Base-by-base conservation (phyloP, 2,888 invertebrate genomes). In the Epistrophella euchroma region DNA sequence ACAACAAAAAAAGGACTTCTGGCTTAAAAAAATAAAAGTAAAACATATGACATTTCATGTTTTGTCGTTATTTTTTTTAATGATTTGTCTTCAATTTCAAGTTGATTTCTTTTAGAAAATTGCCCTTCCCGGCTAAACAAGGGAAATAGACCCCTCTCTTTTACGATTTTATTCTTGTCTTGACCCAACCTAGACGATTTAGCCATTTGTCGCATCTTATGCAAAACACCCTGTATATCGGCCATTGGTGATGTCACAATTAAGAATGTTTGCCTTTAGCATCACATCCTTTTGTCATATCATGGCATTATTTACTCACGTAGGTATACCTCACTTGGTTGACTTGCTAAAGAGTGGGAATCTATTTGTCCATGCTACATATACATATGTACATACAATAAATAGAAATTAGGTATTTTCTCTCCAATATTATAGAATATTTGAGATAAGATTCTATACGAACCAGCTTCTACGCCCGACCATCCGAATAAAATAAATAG, bases 221-320 rank as follows among this genome's bases (percentile, higher is more conserved):
- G 28, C 6, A 28, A n/a, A n/a, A n/a, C n/a, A n/a, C n/a, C n/a
- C n/a, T 28, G 28, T 40, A 15, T 71, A 15, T 62, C 6, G n/a
- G 25, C 56, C 25, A 17, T 71, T 71, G 56, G 56, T 58, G 45
- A 56, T 58, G 56, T 71, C 19, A 43, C 71, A 71, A 71, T 71
- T 71, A 71, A 71, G 58, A 45, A 28, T 58, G 28, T 71, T 71
- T 71, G 71, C 71, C 56, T 19, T 6, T 13, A 19, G 58, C 28
- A 56, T 22, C 40, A 71, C 15, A 58, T 71, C 56, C 28, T 56
- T 56, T 58, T 71, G 56, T 45, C 43, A 43, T 71, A 71, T 71
- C 56, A 71, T 56, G 25, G 45, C 56, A 55, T 71, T 58, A 58
- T 71, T 71, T 58, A 45, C 71, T 56, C 71, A 56, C 32, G 55